These are phyloP conservation scores for Perccottus glenii DNA, from an alignment of 2,113 vertebrate genomes.

Conservation along the genomic window DNA sequence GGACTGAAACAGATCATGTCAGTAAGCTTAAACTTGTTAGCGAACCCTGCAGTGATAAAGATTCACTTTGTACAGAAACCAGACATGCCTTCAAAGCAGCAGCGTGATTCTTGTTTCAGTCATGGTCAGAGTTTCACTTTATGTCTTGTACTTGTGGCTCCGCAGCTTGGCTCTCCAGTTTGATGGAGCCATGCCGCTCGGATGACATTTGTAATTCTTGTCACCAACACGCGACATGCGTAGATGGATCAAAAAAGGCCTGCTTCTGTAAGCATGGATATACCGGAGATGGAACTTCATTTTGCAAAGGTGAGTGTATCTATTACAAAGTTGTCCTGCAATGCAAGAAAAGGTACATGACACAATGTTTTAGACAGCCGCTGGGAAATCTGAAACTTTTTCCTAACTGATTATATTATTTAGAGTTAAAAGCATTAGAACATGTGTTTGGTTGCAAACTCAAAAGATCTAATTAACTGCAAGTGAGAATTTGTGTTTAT, in stretches of 20 bases:
- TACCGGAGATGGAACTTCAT: conserved; percentile 71
- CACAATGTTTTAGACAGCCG: too few species aligned
- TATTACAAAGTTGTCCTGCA: neutral
- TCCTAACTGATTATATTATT: too few species aligned
- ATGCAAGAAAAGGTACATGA: too few species aligned
- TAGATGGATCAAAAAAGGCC: conserved; percentile 44
- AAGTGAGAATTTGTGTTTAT: too few species aligned
- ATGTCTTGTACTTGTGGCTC: conserved; percentile 17
- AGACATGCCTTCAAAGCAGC: neutral
- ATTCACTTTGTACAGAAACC: neutral
- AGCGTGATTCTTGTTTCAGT: conserved; percentile 14
- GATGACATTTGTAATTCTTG: conserved; percentile 72
- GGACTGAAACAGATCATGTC: neutral
- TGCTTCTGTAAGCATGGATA: conserved; percentile 76
- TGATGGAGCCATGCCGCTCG: conserved; percentile 71
- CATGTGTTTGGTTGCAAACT: too few species aligned
- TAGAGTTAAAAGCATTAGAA: too few species aligned
- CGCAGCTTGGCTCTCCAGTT: conserved; percentile 79
- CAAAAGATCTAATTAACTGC: too few species aligned
- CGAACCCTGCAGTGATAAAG: neutral
- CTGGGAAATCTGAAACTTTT: too few species aligned
- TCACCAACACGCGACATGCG: conserved; percentile 68
- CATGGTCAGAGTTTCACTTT: conserved; percentile 1
- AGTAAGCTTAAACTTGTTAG: conserved; percentile 5
- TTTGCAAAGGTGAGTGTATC: conserved; percentile 73